Percentiles rank a stretch among this genome's conserved stretches.
Evolutionary conservation across 2,797 vertebrate species (phyloP).

Genomic region (Anguilla megastoma): DNA sequence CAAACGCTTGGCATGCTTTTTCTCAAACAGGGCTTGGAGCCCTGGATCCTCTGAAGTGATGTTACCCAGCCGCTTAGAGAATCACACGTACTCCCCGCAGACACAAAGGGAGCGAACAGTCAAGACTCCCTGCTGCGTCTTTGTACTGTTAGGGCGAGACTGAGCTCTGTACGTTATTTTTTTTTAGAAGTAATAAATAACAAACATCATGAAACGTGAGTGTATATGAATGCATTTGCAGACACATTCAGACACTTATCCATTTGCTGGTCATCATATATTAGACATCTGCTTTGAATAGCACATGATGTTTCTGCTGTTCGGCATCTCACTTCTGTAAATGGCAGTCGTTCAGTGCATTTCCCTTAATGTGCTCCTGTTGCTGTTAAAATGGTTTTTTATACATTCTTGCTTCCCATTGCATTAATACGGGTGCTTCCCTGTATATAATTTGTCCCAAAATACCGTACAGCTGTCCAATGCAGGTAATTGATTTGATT

Average conservation of each 20-base stretch:
- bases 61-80: not conserved
- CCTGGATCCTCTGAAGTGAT: not conserved
- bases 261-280: not conserved
- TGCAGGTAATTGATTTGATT: not conserved
- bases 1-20: not conserved
- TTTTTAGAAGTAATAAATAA: not conserved
- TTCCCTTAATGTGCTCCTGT: not conserved
- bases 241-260: not conserved
- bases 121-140: not conserved
- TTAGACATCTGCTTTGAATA: not conserved
- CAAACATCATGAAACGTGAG: not conserved
- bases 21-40: not conserved
- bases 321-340: not conserved
- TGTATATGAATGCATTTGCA: not conserved
- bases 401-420: not conserved
- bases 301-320: not conserved
- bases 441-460: not conserved
- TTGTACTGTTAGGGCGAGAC: not conserved
- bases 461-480: not conserved
- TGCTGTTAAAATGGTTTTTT: not conserved
- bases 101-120: not conserved
- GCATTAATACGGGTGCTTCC: not conserved
- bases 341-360: not conserved
- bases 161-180: not conserved
- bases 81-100: not conserved